phyloP scores from a whole-genome alignment of 1,140 invertebrate species.

The Atta cephalotes region DNA sequence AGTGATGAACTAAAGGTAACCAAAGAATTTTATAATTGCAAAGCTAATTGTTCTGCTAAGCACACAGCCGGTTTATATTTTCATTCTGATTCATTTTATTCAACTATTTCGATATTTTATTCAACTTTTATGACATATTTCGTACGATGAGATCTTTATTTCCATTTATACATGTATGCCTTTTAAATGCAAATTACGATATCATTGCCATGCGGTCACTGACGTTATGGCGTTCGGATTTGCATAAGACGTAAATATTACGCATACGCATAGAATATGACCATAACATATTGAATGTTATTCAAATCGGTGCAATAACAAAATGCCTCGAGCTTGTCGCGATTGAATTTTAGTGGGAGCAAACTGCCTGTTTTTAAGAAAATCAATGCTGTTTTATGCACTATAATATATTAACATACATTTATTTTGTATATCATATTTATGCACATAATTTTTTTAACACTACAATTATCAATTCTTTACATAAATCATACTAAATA shows the following conservation, averaged over 20 bases:
- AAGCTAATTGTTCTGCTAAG: too few species aligned
- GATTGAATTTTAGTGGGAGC: conserved; percentile 6
- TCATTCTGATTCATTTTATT: neutral
- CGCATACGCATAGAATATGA: conserved; percentile 8
- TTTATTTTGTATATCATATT: neutral
- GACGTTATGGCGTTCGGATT: conserved; percentile 26
- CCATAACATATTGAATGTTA: conserved; percentile 53
- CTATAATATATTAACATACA: neutral
- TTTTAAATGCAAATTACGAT: conserved; percentile 44
- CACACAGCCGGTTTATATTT: neutral
- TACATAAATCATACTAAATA: neutral
- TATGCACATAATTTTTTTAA: neutral
- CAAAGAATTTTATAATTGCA: too few species aligned
- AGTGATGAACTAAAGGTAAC: too few species aligned
- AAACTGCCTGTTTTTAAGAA: neutral
- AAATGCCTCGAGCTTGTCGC: neutral
- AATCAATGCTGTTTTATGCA: neutral
- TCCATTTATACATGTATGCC: neutral
- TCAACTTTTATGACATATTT: conserved; percentile 18
- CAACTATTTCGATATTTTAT: neutral
- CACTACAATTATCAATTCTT: neutral
- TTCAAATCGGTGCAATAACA: conserved; percentile 36
- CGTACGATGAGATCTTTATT: neutral
- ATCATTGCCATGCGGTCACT: conserved; percentile 13
- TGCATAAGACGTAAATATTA: conserved; percentile 53